Percentiles rank a stretch among this genome's conserved stretches.
These are phyloP conservation scores for Trachelus stipa DNA, from an alignment of 2,888 invertebrate species.

Conservation along the genomic window DNA sequence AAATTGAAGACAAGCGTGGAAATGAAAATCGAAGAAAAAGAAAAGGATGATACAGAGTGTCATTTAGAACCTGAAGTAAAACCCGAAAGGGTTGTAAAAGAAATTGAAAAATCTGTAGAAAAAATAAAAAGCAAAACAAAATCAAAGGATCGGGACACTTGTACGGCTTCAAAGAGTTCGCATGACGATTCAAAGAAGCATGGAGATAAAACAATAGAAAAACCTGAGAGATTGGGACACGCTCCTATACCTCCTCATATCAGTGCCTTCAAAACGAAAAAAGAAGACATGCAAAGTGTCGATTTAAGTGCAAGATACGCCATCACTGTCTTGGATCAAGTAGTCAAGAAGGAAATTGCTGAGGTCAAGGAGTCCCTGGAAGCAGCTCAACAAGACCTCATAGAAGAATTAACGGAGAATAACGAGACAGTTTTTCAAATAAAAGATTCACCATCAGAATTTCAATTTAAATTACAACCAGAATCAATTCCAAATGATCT, in stretches of 20 bases:
- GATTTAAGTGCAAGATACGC: conserved; percentile 61
- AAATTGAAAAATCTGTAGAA: not conserved
- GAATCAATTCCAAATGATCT: conserved; percentile 74
- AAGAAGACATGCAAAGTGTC: conserved; percentile 54
- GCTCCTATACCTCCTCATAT: conserved; percentile 55
- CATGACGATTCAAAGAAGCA: not conserved
- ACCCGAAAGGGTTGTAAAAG: not conserved
- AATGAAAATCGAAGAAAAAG: conserved; percentile 6
- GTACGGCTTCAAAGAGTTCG: not conserved
- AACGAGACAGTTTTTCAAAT: conserved; percentile 68
- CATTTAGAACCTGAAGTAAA: not conserved
- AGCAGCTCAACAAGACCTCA: conserved; percentile 77
- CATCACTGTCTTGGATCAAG: conserved; percentile 62
- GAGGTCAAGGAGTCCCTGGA: conserved; percentile 80
- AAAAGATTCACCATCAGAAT: conserved; percentile 80
- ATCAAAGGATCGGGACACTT: not conserved
- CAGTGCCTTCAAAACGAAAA: conserved; percentile 68
- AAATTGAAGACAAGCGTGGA: not conserved
- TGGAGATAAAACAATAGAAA: conserved; percentile 43
- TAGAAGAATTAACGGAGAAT: conserved; percentile 76
- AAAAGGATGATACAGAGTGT: not conserved
- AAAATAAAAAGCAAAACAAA: not conserved
- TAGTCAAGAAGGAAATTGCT: conserved; percentile 77
- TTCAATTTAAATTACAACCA: conserved; percentile 75
- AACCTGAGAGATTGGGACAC: conserved; percentile 48